These are phyloP conservation scores for Heterohyrax brucei DNA, from an alignment of 2,797 vertebrate species.

Conservation along the genomic window DNA sequence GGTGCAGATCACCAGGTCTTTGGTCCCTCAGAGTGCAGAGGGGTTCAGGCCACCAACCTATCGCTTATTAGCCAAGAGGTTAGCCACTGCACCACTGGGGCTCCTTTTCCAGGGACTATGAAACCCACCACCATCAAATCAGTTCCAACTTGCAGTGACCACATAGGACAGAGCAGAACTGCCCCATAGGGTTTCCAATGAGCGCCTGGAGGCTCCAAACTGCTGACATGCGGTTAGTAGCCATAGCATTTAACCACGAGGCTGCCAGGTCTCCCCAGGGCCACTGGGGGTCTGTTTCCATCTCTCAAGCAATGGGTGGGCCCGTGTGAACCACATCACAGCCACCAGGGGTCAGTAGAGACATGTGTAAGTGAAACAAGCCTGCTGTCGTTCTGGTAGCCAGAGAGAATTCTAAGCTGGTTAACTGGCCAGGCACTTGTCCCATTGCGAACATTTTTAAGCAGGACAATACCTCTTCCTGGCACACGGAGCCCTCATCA, in stretches of 20 bases:
- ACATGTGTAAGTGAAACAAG: neutral
- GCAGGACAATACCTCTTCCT: neutral
- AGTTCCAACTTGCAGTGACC: too few relatives aligned
- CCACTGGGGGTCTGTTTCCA: neutral
- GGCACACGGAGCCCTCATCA: neutral
- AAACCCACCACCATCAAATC: too few relatives aligned
- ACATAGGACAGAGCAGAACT: too few relatives aligned
- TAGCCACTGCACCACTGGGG: neutral
- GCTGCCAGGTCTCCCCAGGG: neutral
- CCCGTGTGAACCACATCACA: neutral
- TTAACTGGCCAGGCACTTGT: neutral
- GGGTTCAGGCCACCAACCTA: neutral
- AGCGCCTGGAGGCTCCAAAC: neutral
- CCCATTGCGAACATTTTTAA: neutral
- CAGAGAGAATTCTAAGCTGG: neutral
- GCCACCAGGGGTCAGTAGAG: neutral
- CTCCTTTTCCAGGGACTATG: neutral
- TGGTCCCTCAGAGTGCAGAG: neutral
- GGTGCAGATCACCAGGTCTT: neutral
- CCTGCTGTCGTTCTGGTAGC: too few relatives aligned
- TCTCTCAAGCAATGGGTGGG: neutral
- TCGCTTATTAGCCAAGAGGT: neutral
- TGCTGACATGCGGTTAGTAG: neutral
- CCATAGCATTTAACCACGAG: neutral
- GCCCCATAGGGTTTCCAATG: too few relatives aligned